Evolutionary conservation across 2,888 invertebrate genomes (phyloP), one percentile per base, ranked within the genome.

Genomic region (Bembecia ichneumoniformis): DNA sequence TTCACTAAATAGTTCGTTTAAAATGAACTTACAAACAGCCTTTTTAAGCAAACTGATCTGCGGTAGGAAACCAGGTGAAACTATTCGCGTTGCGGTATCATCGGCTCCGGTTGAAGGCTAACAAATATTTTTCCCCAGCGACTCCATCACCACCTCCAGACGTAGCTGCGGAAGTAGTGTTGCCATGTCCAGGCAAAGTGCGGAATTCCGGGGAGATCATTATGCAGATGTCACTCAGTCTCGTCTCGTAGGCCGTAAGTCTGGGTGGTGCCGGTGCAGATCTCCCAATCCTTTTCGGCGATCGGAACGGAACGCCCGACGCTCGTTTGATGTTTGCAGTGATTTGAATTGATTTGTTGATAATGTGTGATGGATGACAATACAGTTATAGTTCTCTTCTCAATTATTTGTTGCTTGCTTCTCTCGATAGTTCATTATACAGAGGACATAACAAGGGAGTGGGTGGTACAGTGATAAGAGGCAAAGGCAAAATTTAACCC

Each of bases 151-250:
- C 65, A 57, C 59, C 68, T 47, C 67, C 72, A 53, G 65, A 68
- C 52, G 73, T 71, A 35, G 72, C 71, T 43, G 78, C 79, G 49
- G 74, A 66, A 56, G 69, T 70, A 56, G 83, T 87, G 60, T 66
- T 80, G 60, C 87, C 87, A 46, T 75, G 82, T 54, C 83, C 88
- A 52, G 88, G 88, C 60, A 73, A 71, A 60, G 83, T 88, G 59
- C 78, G 80, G 59, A 66, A 61, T 53, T 60, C 74, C 55, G 81
- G 76, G 55, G 76, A 76, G 60, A 59, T 69, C 60, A 57, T 68
- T 58, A 54, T 65, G 66, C 71, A 73, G 65, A 63, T 66, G 68
- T 69, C 77, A 52, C 71, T 68, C 59, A 59, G 64, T 60, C 66
- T 69, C 47, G 71, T 74, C 54, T 68, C 77, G 61, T 82, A 77